phyloP scores from a whole-genome alignment of 2,113 vertebrate genomes.

The Tragelaphus buxtoni region DNA sequence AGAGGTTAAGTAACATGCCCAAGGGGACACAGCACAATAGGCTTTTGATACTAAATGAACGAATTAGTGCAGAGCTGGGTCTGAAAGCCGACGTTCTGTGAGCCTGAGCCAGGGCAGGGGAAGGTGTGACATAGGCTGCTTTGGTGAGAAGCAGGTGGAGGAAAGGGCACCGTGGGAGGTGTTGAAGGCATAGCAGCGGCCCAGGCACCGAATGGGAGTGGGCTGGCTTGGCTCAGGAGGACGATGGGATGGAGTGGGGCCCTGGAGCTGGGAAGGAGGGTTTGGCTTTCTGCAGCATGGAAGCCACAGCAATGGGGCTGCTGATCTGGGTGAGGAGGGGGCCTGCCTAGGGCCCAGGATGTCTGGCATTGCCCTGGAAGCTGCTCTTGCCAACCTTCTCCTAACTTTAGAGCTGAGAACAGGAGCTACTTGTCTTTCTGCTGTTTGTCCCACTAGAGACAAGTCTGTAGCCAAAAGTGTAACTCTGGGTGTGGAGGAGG shows the following conservation, averaged over 20 bases:
- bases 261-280: neutral
- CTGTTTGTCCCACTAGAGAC: neutral
- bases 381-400: neutral
- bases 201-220: neutral
- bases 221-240: neutral
- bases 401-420: neutral
- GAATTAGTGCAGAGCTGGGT: neutral
- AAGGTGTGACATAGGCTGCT: neutral
- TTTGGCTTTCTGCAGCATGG: neutral
- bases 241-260: neutral
- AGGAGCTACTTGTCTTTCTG: neutral
- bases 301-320: neutral
- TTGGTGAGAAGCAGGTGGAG: slow-evolving; percentile 9
- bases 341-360: neutral
- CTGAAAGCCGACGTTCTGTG: neutral
- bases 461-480: no score
- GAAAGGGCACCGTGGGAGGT: slow-evolving; percentile 3
- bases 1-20: neutral
- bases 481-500: neutral
- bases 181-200: neutral
- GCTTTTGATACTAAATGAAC: neutral
- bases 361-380: neutral
- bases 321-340: neutral
- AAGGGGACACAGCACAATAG: neutral
- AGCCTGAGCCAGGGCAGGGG: neutral